phyloP scores from a whole-genome alignment of 2,888 invertebrate species.

The Nysson spinosus region DNA sequence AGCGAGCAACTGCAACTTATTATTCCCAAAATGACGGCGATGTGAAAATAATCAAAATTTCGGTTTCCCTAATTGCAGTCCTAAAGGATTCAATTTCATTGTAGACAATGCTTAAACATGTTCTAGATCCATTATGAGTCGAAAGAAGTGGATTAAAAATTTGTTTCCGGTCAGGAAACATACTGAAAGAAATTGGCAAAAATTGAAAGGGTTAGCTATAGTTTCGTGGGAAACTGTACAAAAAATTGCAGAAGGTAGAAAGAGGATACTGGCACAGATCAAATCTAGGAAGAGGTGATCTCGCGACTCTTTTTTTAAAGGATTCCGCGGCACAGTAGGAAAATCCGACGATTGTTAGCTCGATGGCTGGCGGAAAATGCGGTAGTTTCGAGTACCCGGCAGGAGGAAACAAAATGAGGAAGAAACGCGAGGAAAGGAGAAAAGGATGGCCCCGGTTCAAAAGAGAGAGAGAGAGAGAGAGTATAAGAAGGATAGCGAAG shows the following conservation, averaged over 20 bases:
- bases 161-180: too few relatives aligned
- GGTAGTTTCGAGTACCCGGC: constrained; percentile 26
- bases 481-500: not conserved
- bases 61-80: too few relatives aligned
- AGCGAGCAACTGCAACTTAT: too few relatives aligned
- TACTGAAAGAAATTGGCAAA: too few relatives aligned
- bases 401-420: not conserved
- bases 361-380: constrained; percentile 34
- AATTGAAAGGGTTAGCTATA: too few relatives aligned
- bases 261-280: too few relatives aligned
- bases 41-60: too few relatives aligned
- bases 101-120: too few relatives aligned
- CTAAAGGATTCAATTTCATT: too few relatives aligned
- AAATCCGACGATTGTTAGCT: constrained; percentile 56
- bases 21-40: too few relatives aligned
- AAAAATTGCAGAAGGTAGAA: not conserved
- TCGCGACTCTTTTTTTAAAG: constrained; percentile 18
- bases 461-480: constrained; percentile 4
- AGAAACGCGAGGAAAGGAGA: not conserved
- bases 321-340: constrained; percentile 17
- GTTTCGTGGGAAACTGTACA: constrained; percentile 26
- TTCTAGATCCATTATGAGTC: too few relatives aligned
- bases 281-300: not conserved
- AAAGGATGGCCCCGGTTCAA: constrained; percentile 1
- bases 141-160: too few relatives aligned